A percentile compares a stretch with the other conserved stretches of the same genome.
These are phyloP conservation scores for Myanophis thanlyinensis DNA, from an alignment of 2,113 vertebrate genomes.

Conservation along the genomic window DNA sequence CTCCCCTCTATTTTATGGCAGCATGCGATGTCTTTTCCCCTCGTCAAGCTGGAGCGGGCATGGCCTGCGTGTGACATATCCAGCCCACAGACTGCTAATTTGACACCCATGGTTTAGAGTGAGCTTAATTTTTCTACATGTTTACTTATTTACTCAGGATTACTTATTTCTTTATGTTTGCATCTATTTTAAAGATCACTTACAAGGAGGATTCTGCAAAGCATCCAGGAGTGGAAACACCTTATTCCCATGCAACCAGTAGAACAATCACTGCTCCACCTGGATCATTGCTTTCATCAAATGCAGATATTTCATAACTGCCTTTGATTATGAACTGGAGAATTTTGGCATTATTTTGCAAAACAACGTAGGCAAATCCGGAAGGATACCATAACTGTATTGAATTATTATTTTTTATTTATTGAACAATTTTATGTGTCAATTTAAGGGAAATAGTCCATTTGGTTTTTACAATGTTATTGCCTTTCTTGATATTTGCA, in stretches of 20 bases:
- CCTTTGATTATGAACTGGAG: not conserved
- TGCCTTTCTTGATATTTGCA: conserved; percentile 66
- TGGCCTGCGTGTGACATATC: no score
- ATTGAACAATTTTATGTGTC: conserved; percentile 65
- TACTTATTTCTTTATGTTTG: conserved; percentile 13
- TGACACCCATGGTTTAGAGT: not conserved
- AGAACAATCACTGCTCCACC: conserved; percentile 50
- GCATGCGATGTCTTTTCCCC: no score
- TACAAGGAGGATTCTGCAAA: conserved; percentile 77
- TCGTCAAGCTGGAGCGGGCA: no score
- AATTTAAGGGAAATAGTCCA: conserved; percentile 44
- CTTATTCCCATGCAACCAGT: conserved; percentile 72
- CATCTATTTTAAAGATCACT: conserved; percentile 62
- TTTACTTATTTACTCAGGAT: not conserved
- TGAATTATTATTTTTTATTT: conserved; percentile 71
- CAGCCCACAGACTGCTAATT: no score
- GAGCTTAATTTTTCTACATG: not conserved
- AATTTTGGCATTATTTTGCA: conserved; percentile 31
- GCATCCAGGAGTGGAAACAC: conserved; percentile 81
- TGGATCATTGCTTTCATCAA: conserved; percentile 38
- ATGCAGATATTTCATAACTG: conserved; percentile 48
- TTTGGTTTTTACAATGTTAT: conserved; percentile 59
- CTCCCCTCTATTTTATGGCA: no score
- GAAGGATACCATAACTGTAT: conserved; percentile 31
- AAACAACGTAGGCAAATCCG: conserved; percentile 42